Base-by-base conservation (phyloP, 1,140 invertebrate genomes). In the Orchestia grillus region DNA sequence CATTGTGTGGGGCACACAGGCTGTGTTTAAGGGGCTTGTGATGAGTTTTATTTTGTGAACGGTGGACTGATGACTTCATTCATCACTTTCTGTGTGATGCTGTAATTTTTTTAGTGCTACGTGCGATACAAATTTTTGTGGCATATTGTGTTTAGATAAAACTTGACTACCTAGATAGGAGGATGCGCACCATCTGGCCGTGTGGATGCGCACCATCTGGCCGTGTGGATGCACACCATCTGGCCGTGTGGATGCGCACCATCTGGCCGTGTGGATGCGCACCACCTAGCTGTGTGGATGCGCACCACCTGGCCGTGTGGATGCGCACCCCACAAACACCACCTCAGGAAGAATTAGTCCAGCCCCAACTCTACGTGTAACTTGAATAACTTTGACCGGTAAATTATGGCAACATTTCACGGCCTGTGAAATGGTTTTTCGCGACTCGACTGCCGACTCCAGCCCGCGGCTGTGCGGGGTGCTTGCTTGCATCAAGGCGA, bases 281-380 rank as follows among this genome's bases (percentile, higher is more conserved):
- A 77, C 62, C 36, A 77, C 62, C 62, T 77, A 36, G 28, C 62
- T 77, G 62, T 77, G 62, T 36, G 36, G 28, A 77, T 77, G 28
- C 28, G 15, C 62, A 77, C 62, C 36, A 77, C 62, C 62, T 77
- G 28, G 28, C 62, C 36, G 62, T 77, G 62, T 36, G 36, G 28
- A 77, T 77, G 62, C 62, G 28, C 62, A 77, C 36, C 62, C 11
- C 41, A 11, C 47, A 45, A 36, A 44, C 45, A 94, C 92, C 11
- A n/a, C 92, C 92, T 94, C 92, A 94, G 92, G 92, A 94, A 94
- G 28, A 45, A 40, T 94, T 94, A 94, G 92, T 94, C 92, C 40
- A 43, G 4, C 88, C 11, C 41, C 44, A 42, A 91, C 88, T 91
- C 44, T 91, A 3, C 3, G 41, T 19, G 23, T 91, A 16, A 16